Percentiles rank a stretch among this genome's conserved stretches.
phyloP scores from a whole-genome alignment of 2,888 invertebrate genomes.

The Erebia palarica region DNA sequence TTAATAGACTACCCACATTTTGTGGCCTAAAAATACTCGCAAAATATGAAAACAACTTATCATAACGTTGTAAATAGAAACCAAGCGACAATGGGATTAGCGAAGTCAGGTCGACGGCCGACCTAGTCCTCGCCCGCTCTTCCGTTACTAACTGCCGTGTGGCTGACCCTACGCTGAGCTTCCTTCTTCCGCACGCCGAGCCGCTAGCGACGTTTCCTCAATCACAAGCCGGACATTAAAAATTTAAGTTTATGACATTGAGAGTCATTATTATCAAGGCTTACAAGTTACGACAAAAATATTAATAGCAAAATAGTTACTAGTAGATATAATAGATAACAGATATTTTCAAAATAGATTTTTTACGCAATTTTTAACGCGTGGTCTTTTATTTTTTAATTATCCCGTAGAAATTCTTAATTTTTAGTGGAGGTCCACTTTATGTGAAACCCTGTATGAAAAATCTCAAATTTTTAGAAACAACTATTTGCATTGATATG shows the following conservation, averaged over 20 bases:
- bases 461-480: too few relatives aligned
- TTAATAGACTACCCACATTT: background rate
- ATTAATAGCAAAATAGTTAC: background rate
- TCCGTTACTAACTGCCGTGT: constrained; percentile 30
- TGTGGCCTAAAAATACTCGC: background rate
- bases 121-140: constrained; percentile 41
- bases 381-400: too few relatives aligned
- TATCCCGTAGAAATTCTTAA: too few relatives aligned
- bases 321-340: too few relatives aligned
- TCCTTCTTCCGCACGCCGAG: constrained; percentile 40
- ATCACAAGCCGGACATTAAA: constrained; percentile 22
- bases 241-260: constrained; percentile 25
- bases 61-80: constrained; percentile 3
- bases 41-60: background rate
- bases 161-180: constrained; percentile 37
- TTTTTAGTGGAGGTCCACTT: too few relatives aligned
- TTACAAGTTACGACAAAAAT: constrained; percentile 6
- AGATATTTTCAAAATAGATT: background rate
- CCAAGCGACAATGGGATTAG: constrained; percentile 13
- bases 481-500: too few relatives aligned
- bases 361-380: too few relatives aligned
- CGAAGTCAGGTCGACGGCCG: constrained; percentile 42
- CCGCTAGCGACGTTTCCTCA: constrained; percentile 26
- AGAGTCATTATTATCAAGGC: constrained; percentile 17
- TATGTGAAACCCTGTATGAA: too few relatives aligned